These are phyloP conservation scores for Desoria tigrina DNA, from an alignment of 2,888 invertebrate genomes.

Conservation along the genomic window DNA sequence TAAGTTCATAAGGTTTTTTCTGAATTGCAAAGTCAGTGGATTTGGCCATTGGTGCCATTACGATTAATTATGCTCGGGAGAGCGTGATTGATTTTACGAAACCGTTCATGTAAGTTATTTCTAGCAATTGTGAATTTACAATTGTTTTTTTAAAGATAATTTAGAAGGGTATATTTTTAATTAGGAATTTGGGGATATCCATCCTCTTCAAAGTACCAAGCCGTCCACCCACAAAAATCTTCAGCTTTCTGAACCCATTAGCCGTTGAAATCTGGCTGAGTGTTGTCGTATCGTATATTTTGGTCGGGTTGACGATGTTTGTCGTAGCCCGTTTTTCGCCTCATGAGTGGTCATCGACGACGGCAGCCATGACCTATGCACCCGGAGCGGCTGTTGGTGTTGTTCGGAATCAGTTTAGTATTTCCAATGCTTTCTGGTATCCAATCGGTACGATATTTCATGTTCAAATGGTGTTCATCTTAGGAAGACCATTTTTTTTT, in stretches of 20 bases:
- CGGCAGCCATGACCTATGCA: conserved; percentile 64
- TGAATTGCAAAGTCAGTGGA: conserved; percentile 91
- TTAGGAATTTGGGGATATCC: conserved; percentile 84
- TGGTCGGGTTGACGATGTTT: conserved; percentile 65
- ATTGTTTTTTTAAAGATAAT: neutral
- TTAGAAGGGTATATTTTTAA: neutral
- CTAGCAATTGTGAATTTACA: neutral
- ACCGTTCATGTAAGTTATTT: conserved; percentile 74
- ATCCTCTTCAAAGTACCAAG: conserved; percentile 77
- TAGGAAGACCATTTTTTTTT: too few relatives aligned
- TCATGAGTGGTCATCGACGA: conserved; percentile 74
- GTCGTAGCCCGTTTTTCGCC: conserved; percentile 96
- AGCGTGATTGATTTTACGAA: conserved; percentile 96
- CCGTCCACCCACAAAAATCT: conserved; percentile 66
- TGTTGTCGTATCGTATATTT: conserved; percentile 70
- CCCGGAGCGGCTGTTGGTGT: conserved; percentile 64
- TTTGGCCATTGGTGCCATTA: conserved; percentile 80
- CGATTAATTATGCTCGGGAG: conserved; percentile 84
- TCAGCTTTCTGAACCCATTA: conserved; percentile 94
- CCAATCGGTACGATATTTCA: conserved; percentile 72
- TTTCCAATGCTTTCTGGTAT: conserved; percentile 96
- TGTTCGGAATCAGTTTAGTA: conserved; percentile 90
- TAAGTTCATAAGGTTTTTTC: conserved; percentile 56
- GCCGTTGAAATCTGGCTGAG: conserved; percentile 97
- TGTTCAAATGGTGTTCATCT: too few relatives aligned